Evolutionary conservation across 2,797 vertebrate species (phyloP).

Genomic region (Tenualosa ilisha): DNA sequence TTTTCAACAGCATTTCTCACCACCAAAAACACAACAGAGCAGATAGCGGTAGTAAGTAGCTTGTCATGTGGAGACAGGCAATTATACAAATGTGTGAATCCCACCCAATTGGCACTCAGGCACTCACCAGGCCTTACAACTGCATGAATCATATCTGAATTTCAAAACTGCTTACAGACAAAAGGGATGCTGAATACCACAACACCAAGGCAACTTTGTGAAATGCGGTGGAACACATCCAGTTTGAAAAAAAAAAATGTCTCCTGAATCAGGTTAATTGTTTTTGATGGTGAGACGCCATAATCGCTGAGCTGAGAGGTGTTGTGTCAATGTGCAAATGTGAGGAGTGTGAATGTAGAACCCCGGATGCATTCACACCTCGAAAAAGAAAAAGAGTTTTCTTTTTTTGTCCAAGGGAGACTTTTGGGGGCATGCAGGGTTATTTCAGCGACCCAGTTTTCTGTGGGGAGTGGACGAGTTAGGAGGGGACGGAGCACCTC

Average conservation of each 20-base stretch:
- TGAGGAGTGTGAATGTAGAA: conserved; percentile 47
- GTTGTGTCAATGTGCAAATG: conserved; percentile 49
- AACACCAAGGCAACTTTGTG: neutral
- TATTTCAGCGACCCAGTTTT: conserved; percentile 56
- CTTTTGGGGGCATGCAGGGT: neutral
- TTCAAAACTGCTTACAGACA: neutral
- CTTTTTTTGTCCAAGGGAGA: neutral
- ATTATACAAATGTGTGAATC: neutral
- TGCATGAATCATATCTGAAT: neutral
- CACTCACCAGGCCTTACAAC: no score
- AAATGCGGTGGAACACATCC: neutral
- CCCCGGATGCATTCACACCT: conserved; percentile 40
- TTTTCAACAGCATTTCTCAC: neutral
- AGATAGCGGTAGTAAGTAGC: neutral
- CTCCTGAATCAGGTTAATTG: conserved; percentile 47
- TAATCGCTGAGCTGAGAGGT: conserved; percentile 46
- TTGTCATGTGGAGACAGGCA: neutral
- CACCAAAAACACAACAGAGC: neutral
- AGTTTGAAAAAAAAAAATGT: conserved; percentile 7
- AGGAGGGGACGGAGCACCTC: conserved; percentile 30
- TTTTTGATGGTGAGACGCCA: conserved; percentile 47
- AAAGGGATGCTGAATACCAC: neutral
- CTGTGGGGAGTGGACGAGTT: conserved; percentile 41
- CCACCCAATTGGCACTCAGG: neutral
- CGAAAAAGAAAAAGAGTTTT: neutral